Evolutionary conservation across 1,140 invertebrate genomes (phyloP).

Genomic region (Drosophila tristis): DNA sequence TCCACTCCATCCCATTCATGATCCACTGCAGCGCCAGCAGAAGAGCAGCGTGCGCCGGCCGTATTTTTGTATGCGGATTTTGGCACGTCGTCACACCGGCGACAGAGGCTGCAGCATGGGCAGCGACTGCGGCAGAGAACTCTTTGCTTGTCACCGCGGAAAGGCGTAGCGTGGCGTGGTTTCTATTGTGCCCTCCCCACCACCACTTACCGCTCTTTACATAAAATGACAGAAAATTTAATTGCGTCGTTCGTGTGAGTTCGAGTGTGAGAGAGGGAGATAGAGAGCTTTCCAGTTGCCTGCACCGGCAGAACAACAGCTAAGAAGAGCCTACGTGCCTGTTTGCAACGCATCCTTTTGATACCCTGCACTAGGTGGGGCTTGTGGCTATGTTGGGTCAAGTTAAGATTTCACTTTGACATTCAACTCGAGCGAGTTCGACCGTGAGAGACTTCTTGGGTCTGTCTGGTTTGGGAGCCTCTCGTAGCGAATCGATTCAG

Average conservation of each 20-base stretch:
- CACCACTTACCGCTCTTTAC: slow-evolving; percentile 33
- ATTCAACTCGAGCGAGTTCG: not conserved
- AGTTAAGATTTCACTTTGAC: not conserved
- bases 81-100: slow-evolving; percentile 62
- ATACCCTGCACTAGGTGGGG: slow-evolving; percentile 46
- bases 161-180: slow-evolving; percentile 8
- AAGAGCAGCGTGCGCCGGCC: slow-evolving; percentile 26
- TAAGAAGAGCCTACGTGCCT: slow-evolving; percentile 57
- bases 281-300: slow-evolving; percentile 30
- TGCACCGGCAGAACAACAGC: slow-evolving; percentile 32
- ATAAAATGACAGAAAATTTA: slow-evolving; percentile 59
- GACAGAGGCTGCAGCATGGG: slow-evolving; percentile 10
- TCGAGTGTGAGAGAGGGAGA: not conserved
- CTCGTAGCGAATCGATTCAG: too few relatives aligned
- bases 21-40: slow-evolving; percentile 4
- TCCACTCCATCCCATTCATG: too few relatives aligned
- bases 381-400: not conserved
- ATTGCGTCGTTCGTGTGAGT: slow-evolving; percentile 43
- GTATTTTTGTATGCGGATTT: slow-evolving; percentile 64
- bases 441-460: not conserved
- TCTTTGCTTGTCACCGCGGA: not conserved
- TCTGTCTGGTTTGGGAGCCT: too few relatives aligned
- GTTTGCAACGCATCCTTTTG: slow-evolving; percentile 68
- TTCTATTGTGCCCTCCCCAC: not conserved
- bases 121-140: slow-evolving; percentile 1